Evolutionary conservation across 1,140 invertebrate genomes (phyloP), one percentile per base, ranked within the genome.

Genomic region (Bombus confusus): DNA sequence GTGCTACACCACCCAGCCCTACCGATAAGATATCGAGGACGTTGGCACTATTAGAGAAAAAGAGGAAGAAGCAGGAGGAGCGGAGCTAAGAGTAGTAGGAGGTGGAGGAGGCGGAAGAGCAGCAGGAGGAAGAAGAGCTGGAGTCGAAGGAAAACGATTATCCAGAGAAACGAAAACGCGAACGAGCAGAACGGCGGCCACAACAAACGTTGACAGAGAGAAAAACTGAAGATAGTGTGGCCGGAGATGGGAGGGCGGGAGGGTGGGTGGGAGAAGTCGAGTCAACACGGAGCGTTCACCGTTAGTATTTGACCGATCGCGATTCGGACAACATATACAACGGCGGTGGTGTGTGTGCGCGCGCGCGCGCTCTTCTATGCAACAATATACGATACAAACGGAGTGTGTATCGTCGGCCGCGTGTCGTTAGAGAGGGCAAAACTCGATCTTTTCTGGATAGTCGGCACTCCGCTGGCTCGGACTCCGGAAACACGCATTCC

Each of bases 271-370:
- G 39, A 43, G 52, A 31, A 73, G 57, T n/a, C 10, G 74, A 71
- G n/a, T 57, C 28, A 73, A 25, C 39, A 39, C 47, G n/a, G 62
- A 72, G 76, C 57, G 80, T 73, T 37, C 69, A 31, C 28, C 37
- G 64, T 72, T 78, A 84, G 62, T 72, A 86, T 83, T 84, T 88
- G 88, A 87, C 31, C 83, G 52, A 68, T 62, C 83, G 83, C 68
- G 76, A 68, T 77, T 83, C 81, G 43, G 74, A 80, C n/a, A 72
- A 84, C 83, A 59, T 52, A 22, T 34, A 76, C 39, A 43, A 47
- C 22, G 10, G 75, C 34, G 31, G 43, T 34, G 41, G n/a, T 28
- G 34, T 37, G 66, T 31, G 66, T 31, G 66, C 34, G 34, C 62
- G 28, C n/a, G n/a, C 43, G 43, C 22, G 62, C n/a, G 10, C n/a